Base-by-base conservation (phyloP, 2,797 vertebrate genomes). In the Apogon talboti region DNA sequence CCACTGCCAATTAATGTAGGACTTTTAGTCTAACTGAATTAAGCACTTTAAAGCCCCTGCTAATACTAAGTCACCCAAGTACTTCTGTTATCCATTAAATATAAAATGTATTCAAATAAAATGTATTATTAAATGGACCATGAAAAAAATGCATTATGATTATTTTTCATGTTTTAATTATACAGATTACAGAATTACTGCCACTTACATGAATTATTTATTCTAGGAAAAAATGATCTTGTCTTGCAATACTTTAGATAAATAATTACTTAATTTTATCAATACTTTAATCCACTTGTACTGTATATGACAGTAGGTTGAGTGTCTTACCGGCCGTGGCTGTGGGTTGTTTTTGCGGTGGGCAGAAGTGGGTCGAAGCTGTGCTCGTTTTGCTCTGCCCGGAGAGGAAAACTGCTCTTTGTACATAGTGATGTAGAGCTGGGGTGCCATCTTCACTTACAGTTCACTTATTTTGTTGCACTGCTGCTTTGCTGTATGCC, bases 311-410 rank as follows among this genome's bases (percentile, higher is more conserved):
- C 4, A 37, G 37, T 24, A 43, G 44, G 42, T 8, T 65, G 30
- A 30, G 33, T 19, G 5, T 73, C 91, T 93, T 90, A 94, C 93
- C 90, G 81, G 89, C 38, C 71, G 78, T 3, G 93, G 93, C 58
- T 94, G 93, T 12, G 94, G 93, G 75, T 94, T 94, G 90, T 94
- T 94, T 82, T 89, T 90, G 52, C 93, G 91, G 72, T 91, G 71
- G 13, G 87, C 88, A n/a, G 93, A 94, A n/a, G 90, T 89, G 1
- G 92, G 93, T 76, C 92, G 87, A 38, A 84, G 82, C 30, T 65
- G 66, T 2, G 74, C 71, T 61, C 83, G 81, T 37, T 67, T 83
- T 6, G 44, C 61, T 70, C 66, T 72, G 12, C 84, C 82, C 0
- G 90, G 87, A 42, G 80, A 83, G 28, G 72, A 63, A 49, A 93